Evolutionary conservation across 2,113 vertebrate species (phyloP), one percentile per base, ranked within the genome.

Genomic region (Anguilla japonica): DNA sequence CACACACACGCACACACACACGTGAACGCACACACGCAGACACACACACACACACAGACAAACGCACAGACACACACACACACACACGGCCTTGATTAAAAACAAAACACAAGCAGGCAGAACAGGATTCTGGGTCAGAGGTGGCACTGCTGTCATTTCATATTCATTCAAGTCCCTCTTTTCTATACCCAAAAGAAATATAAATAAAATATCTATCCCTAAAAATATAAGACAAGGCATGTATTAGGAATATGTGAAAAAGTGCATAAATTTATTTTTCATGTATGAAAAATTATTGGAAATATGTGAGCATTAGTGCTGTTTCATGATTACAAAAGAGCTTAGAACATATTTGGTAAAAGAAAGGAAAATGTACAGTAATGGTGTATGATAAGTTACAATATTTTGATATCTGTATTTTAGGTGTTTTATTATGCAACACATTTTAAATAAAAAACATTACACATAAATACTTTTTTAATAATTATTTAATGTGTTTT

Each of bases 101-200:
- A 95, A 94, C 91, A 94, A 91, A 88, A 92, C 89, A 92, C 84
- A 91, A 53, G 88, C n/a, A 40, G 9, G 87, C 88, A 89, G 90
- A 91, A 92, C 90, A 92, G 95, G 93, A 95, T 95, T 93, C 89
- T 89, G 89, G 88, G 90, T 85, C 89, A 92, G 86, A 89, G 90
- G 92, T 91, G 93, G 91, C 91, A 89, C 93, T 88, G 94, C 94
- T 93, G 90, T 93, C 92, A 7, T 20, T 46, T 22, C 16, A 84
- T 78, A 78, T 78, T 84, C n/a, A 50, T 26, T 75, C 71, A n/a
- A 75, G n/a, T 75, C 71, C 6, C 29, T 15, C n/a, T 34, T 75
- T 75, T n/a, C 71, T 26, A 8, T 46, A 53, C 50, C 50, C 1
- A 53, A 53, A 53, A 53, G 1, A 53, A 53, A 53, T 60, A 46